Evolutionary conservation across 2,888 invertebrate species (phyloP).

Genomic region (Mactromeris polynyma): DNA sequence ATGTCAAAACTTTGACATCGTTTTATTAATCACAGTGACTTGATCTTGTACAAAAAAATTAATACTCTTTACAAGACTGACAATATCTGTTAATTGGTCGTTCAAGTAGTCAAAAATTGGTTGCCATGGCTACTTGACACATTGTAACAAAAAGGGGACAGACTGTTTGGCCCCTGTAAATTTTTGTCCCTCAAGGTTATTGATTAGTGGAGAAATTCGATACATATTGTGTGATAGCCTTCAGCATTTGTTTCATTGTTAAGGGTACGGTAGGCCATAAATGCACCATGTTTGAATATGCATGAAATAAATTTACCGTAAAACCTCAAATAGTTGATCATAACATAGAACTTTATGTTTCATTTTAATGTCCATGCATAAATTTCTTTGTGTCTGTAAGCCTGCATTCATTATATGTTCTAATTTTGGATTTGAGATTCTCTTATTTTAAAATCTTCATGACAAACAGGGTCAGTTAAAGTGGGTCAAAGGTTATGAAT

Average conservation of each 20-base stretch:
- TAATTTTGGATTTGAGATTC: too few species aligned
- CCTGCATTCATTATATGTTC: too few species aligned
- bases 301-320: neutral
- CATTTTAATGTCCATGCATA: too few species aligned
- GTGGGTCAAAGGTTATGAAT: too few species aligned
- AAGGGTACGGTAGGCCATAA: neutral
- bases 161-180: slow-evolving; percentile 12
- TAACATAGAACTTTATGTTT: too few species aligned
- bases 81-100: neutral
- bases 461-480: too few species aligned
- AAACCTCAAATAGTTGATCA: neutral
- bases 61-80: neutral
- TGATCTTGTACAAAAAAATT: slow-evolving; percentile 3
- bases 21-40: slow-evolving; percentile 2
- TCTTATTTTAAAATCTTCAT: too few species aligned
- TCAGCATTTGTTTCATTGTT: neutral
- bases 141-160: slow-evolving; percentile 14
- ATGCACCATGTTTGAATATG: neutral
- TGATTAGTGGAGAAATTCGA: neutral
- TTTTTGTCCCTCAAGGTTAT: neutral
- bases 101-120: neutral
- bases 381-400: too few species aligned
- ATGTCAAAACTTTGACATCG: neutral
- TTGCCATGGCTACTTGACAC: slow-evolving; percentile 12
- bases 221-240: neutral